Base-by-base conservation (phyloP, 1,140 invertebrate species). In the Hylyphantes graminicola region DNA sequence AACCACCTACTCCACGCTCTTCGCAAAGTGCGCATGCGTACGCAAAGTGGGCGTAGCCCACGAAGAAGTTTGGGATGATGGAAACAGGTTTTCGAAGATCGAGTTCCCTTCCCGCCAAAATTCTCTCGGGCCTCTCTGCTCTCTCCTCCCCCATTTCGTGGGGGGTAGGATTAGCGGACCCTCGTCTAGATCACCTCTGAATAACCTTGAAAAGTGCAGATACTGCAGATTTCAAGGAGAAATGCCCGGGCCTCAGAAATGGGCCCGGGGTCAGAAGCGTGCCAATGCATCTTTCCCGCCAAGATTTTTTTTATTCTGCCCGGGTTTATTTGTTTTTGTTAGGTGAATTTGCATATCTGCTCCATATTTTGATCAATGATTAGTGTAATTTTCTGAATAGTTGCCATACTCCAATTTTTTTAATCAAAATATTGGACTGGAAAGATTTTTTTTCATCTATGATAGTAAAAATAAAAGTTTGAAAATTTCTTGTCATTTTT, bases 61-160 rank as follows among this genome's bases (percentile, higher is more conserved):
- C 53, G 51, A 21, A 59, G 53, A 70, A 63, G 73, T 73, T 54
- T 10, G n/a, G 68, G 53, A 70, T 73, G 73, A 81, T 54, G n/a
- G n/a, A 55, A 81, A 72, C 68, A 63, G 79, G 67, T 81, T 81
- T 73, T 15, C 35, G 35, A 67, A 53, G 21, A 19, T 48, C 21
- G 19, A 73, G 57, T 15, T 55, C 21, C 59, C 11, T 81, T 81
- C 79, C 79, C 79, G 79, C 79, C 79, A 81, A 81, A 81, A 63
- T 73, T 59, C 17, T 59, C 79, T 51, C 63, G 76, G 50, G 76
- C 76, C 51, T 78, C 76, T 35, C 35, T 35, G 35, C 35, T 35
- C 35, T 35, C 35, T 54, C 76, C 76, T 78, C 76, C 68, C 68
- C 50, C 15, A 64, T 73, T 54, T 57, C 35, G 55, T 70, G 67